Percentiles rank a stretch among this genome's conserved stretches.
These are phyloP conservation scores for Platycercus adscitus DNA, from an alignment of 2,113 vertebrate species.

Conservation along the genomic window DNA sequence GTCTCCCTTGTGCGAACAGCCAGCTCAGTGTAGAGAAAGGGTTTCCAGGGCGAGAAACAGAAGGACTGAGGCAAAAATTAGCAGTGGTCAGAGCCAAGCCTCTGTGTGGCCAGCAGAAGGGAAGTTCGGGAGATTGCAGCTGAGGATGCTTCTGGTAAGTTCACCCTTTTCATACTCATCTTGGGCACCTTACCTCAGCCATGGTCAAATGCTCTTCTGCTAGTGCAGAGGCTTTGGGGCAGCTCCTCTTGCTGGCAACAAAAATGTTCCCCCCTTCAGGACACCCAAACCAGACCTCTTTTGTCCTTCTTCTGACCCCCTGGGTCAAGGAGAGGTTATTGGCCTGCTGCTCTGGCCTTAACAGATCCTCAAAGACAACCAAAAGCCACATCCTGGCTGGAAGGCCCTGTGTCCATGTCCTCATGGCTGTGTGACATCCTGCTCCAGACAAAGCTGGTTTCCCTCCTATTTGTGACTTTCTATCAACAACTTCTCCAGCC, in stretches of 20 bases:
- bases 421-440: neutral
- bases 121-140: neutral
- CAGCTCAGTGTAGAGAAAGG: neutral
- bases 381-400: neutral
- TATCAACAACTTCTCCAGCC: neutral
- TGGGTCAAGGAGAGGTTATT: neutral
- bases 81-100: neutral
- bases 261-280: accelerated
- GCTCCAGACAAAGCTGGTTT: neutral
- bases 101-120: neutral
- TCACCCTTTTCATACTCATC: neutral
- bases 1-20: neutral
- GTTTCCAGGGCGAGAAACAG: neutral
- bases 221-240: neutral
- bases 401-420: neutral
- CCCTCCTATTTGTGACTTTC: neutral
- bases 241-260: neutral
- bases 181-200: neutral
- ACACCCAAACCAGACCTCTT: neutral
- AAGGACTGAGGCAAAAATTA: neutral
- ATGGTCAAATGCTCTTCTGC: neutral
- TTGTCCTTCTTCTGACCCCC: neutral
- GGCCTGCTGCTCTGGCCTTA: neutral
- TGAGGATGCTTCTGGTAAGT: neutral
- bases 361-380: neutral